phyloP scores from a whole-genome alignment of 2,888 invertebrate species.

The Conus canariensis region DNA sequence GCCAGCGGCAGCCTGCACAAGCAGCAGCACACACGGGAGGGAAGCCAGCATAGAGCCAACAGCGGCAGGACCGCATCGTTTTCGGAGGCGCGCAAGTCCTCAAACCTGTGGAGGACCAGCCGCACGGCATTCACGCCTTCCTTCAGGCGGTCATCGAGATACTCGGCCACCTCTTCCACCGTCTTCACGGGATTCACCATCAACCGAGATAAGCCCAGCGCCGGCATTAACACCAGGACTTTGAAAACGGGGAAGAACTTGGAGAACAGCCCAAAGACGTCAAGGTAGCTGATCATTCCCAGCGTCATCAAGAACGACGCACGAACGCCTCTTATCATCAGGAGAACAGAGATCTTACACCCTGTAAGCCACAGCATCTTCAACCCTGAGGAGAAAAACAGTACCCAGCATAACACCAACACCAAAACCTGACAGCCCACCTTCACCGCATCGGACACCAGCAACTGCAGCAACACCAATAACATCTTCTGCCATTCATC shows the following conservation, averaged over 20 bases:
- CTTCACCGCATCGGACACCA: background rate
- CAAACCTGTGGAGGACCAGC: background rate
- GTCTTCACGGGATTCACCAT: background rate
- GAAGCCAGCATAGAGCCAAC: background rate
- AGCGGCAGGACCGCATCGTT: background rate
- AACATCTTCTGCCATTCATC: background rate
- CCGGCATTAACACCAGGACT: background rate
- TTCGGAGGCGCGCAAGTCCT: background rate
- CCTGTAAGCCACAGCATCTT: background rate
- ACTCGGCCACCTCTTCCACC: background rate
- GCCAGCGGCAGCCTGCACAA: background rate
- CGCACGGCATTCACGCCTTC: background rate
- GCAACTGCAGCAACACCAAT: background rate
- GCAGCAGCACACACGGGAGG: background rate
- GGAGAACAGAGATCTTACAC: no score
- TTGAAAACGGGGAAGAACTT: background rate
- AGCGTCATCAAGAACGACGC: background rate
- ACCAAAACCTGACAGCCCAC: background rate
- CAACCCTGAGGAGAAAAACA: background rate
- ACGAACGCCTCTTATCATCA: no score
- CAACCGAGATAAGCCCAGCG: background rate
- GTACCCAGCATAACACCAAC: background rate
- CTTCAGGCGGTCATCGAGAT: background rate
- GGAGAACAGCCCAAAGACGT: background rate
- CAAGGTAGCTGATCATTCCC: background rate